A percentile compares a stretch with the other conserved stretches of the same genome.
Evolutionary conservation across 2,888 invertebrate species (phyloP).

Genomic region (Creontiades dilutus): DNA sequence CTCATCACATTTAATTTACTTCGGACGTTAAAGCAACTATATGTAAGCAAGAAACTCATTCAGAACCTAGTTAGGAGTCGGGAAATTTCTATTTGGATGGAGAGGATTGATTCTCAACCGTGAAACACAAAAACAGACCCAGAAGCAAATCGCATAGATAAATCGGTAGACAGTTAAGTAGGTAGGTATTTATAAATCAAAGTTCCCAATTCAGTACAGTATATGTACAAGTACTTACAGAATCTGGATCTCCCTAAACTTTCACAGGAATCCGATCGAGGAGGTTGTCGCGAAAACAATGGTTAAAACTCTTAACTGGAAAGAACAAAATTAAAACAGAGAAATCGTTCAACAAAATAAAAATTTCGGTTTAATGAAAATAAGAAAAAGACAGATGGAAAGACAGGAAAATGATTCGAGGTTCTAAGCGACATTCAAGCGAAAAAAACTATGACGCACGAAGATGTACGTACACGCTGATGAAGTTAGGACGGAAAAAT

Average conservation of each 20-base stretch:
- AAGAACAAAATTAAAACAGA: conserved; percentile 59
- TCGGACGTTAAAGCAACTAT: too few species aligned
- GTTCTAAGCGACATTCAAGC: not conserved
- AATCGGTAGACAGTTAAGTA: too few species aligned
- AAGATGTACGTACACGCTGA: not conserved
- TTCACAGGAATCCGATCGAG: conserved; percentile 18
- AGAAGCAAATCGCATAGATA: too few species aligned
- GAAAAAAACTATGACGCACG: not conserved
- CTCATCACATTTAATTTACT: too few species aligned
- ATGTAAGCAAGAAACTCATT: too few species aligned
- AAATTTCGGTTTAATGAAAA: not conserved
- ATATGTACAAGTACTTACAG: conserved; percentile 36
- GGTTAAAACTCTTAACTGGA: conserved; percentile 55
- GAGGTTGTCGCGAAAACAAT: conserved; percentile 54
- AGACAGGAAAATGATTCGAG: not conserved
- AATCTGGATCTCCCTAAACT: conserved; percentile 3
- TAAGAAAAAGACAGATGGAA: not conserved
- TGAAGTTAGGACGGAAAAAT: too few species aligned
- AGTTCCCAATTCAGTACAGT: not conserved
- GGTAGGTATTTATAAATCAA: not conserved
- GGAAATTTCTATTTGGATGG: too few species aligned
- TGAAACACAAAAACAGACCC: too few species aligned
- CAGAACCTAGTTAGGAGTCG: too few species aligned
- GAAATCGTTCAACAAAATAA: conserved; percentile 29
- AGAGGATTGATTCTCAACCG: too few species aligned